A percentile compares a stretch with the other conserved stretches of the same genome.
These are phyloP conservation scores for Nannoperca australis DNA, from an alignment of 2,797 vertebrate species.

Conservation along the genomic window DNA sequence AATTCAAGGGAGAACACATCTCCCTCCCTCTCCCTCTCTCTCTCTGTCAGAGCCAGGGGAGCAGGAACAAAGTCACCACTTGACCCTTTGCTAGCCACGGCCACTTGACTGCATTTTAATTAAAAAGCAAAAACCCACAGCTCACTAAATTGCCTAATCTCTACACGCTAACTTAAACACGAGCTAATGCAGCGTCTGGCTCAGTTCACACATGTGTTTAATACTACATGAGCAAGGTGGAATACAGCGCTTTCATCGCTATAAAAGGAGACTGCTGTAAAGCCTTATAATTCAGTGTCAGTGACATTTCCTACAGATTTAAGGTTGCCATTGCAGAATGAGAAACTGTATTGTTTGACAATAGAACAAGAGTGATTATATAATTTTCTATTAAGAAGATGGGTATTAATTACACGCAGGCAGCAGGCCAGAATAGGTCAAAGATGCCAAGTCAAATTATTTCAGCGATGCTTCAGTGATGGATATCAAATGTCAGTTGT, in stretches of 20 bases:
- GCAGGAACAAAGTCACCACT: constrained; percentile 81
- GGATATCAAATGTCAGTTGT: constrained; percentile 33
- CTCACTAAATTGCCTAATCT: constrained; percentile 70
- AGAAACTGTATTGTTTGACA: constrained; percentile 43
- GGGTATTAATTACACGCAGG: constrained; percentile 38
- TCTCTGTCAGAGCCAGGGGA: constrained; percentile 61
- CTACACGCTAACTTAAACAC: constrained; percentile 69
- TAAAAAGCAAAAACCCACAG: constrained; percentile 78
- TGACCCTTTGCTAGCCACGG: constrained; percentile 73
- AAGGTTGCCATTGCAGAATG: constrained; percentile 15
- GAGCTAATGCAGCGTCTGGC: constrained; percentile 60
- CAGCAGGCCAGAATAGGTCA: constrained; percentile 25
- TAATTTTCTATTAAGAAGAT: constrained; percentile 36
- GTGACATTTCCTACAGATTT: constrained; percentile 40
- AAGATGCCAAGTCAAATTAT: constrained; percentile 42
- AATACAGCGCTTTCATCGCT: constrained; percentile 37
- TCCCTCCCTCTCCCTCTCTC: constrained; percentile 31
- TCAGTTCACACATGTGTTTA: constrained; percentile 60
- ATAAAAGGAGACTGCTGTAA: constrained; percentile 25
- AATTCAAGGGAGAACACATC: constrained; percentile 73
- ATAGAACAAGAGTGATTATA: constrained; percentile 36
- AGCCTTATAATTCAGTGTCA: constrained; percentile 20
- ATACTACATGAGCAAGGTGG: constrained; percentile 59
- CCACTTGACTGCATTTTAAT: constrained; percentile 84
- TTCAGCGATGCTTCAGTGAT: constrained; percentile 22